phyloP scores from a whole-genome alignment of 2,113 vertebrate genomes.

The Pygoscelis adeliae region DNA sequence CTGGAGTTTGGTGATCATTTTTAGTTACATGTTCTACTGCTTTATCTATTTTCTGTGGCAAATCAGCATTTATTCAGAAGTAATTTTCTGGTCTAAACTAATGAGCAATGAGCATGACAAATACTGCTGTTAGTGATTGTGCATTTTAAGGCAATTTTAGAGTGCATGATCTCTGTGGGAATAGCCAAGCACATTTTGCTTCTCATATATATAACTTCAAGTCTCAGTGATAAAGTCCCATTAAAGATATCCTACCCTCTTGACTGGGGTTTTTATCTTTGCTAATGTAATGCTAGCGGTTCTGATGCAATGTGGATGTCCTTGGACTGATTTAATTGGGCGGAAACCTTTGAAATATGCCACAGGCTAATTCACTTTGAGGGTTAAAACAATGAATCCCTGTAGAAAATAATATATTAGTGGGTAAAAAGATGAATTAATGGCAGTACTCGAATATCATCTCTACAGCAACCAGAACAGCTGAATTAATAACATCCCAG shows the following conservation, averaged over 20 bases:
- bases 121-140: constrained; percentile 15
- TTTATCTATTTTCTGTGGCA: constrained; percentile 2
- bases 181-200: constrained; percentile 20
- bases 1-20: not conserved
- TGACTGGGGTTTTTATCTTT: constrained; percentile 39
- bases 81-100: constrained; percentile 34
- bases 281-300: constrained; percentile 19
- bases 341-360: constrained; percentile 70
- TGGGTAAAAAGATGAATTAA: constrained; percentile 74
- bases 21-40: not conserved
- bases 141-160: constrained; percentile 30
- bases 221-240: constrained; percentile 30
- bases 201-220: not conserved
- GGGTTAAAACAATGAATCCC: constrained; percentile 74
- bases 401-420: constrained; percentile 75
- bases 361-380: constrained; percentile 63
- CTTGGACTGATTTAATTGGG: constrained; percentile 75
- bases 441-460: constrained; percentile 60
- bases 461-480: constrained; percentile 68
- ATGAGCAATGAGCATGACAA: constrained; percentile 30
- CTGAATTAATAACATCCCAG: constrained; percentile 72
- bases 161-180: constrained; percentile 16
- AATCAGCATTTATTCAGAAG: constrained; percentile 29
- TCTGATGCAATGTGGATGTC: constrained; percentile 46
- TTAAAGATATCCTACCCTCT: constrained; percentile 42